Percentiles rank a stretch among this genome's conserved stretches.
These are phyloP conservation scores for Sceloporus tristichus DNA, from an alignment of 2,113 vertebrate genomes.

Conservation along the genomic window DNA sequence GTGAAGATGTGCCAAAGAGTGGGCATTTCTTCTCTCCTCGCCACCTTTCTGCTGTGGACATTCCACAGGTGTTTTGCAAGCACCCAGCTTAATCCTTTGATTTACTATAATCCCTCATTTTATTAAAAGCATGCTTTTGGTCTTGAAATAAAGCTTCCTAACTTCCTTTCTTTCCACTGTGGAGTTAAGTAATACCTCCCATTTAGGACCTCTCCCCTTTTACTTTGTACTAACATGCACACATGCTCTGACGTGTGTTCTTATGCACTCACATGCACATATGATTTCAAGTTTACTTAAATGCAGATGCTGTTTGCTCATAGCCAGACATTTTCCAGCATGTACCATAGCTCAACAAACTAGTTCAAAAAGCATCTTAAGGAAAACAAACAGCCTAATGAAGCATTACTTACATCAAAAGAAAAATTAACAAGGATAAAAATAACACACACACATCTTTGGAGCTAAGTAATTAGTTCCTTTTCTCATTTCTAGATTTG, in stretches of 20 bases:
- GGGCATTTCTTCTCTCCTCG: not conserved
- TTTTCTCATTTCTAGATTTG: constrained; percentile 40
- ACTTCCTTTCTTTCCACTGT: constrained; percentile 49
- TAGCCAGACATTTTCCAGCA: constrained; percentile 74
- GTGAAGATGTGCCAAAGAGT: not conserved
- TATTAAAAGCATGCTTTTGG: constrained; percentile 52
- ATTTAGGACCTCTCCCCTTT: constrained; percentile 62
- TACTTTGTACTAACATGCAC: constrained; percentile 61
- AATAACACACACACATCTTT: not conserved
- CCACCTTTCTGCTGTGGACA: not conserved
- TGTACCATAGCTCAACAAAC: constrained; percentile 69
- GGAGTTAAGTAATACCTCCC: constrained; percentile 35
- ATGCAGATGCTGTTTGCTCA: constrained; percentile 77
- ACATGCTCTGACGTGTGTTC: not conserved
- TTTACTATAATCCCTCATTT: constrained; percentile 38
- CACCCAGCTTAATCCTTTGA: not conserved
- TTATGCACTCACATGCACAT: constrained; percentile 30
- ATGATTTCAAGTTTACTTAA: constrained; percentile 76
- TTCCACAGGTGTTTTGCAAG: not conserved
- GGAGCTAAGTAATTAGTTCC: constrained; percentile 6
- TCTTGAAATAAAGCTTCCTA: constrained; percentile 44
- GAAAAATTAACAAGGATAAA: constrained; percentile 62
- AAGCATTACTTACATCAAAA: constrained; percentile 68
- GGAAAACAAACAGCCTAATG: constrained; percentile 74
- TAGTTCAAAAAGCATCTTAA: constrained; percentile 71